A percentile compares a stretch with the other conserved stretches of the same genome.
These are phyloP conservation scores for Aphidius ervi DNA, from an alignment of 1,140 invertebrate genomes.

Conservation along the genomic window DNA sequence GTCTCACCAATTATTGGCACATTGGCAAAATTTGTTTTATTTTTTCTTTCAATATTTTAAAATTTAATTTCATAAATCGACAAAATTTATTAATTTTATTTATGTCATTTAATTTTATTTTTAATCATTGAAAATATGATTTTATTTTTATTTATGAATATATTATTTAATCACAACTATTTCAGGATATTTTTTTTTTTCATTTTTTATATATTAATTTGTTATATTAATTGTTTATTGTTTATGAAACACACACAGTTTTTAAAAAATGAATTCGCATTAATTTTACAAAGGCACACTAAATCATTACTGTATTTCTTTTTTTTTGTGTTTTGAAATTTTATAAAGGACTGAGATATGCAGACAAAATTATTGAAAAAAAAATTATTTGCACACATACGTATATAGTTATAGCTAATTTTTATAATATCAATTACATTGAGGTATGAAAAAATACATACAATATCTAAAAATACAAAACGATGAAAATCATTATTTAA, in stretches of 20 bases:
- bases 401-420: conserved; percentile 11
- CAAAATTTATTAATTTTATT: background rate
- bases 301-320: no score
- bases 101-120: background rate
- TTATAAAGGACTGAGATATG: no score
- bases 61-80: background rate
- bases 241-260: no score
- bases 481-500: no score
- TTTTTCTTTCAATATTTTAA: background rate
- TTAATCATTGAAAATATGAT: background rate
- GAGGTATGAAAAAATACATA: conserved; percentile 30
- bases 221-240: no score
- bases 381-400: background rate
- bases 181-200: background rate
- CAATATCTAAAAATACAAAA: conserved; percentile 3
- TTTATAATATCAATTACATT: conserved; percentile 7
- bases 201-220: background rate
- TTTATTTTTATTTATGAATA: background rate
- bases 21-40: background rate
- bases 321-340: no score
- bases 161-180: no score
- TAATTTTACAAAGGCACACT: no score
- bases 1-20: background rate
- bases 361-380: no score
- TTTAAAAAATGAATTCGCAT: no score